Evolutionary conservation across 2,888 invertebrate genomes (phyloP), one percentile per base, ranked within the genome.

Genomic region (Philhelius pedissequus): DNA sequence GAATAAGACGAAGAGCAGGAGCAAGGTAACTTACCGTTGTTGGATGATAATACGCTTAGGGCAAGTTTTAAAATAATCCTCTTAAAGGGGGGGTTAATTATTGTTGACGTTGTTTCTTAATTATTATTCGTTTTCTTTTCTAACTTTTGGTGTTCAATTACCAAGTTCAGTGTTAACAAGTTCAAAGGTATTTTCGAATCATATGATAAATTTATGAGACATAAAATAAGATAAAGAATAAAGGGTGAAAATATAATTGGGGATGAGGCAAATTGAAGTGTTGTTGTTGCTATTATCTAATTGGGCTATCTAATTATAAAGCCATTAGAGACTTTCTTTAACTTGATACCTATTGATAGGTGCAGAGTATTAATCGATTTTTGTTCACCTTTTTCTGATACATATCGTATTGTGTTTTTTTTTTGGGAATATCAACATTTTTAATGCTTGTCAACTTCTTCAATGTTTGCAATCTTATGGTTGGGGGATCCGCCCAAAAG

Each of bases 1-100:
- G 9, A 13, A 54, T 7, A 38, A 48, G 48, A 25, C 20, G 35
- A n/a, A 48, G 30, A 9, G 43, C n/a, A 13, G 8, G 4, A 5
- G 58, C 18, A 3, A 18, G 35, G 25, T 11, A 48, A 48, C n/a
- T 48, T 48, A 50, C 15, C 25, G n/a, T 30, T 52, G 15, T 5
- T 35, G 48, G 48, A 73, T 54, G 69, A 62, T 69, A 69, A 74
- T 80, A 40, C 60, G 74, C 74, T 80, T 48, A 62, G 69, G 80
- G 74, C 80, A 74, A 74, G 80, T 80, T 74, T 56, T 62, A 45
- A 74, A 81, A 80, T 80, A 80, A 80, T 68, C 80, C 80, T 74
- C 80, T 74, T 80, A 80, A 25, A 78, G 22, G 25, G 54, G 80
- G 71, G 80, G 80, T 80, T 80, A 74, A 80, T 80, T 80, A 80